Conservation (phyloP, 1,140 invertebrate species). For the Vanessa tameamea region DNA sequence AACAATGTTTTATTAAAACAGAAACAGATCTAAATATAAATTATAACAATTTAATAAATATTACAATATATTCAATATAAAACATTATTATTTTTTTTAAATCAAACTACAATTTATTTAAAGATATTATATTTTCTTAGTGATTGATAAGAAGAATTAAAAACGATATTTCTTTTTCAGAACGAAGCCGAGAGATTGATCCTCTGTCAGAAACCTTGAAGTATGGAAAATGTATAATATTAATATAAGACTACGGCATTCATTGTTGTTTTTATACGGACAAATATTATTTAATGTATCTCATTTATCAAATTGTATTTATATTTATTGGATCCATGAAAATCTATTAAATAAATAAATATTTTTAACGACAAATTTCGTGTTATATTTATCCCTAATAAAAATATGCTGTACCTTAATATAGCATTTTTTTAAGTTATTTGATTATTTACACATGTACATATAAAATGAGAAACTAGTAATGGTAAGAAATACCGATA, state of each 20-base stretch:
- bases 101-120: too few relatives aligned
- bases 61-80: too few relatives aligned
- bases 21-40: too few relatives aligned
- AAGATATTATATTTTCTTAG: neutral
- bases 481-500: too few relatives aligned
- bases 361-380: slow-evolving; percentile 15
- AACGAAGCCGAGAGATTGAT: slow-evolving; percentile 65
- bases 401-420: too few relatives aligned
- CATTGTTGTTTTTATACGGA: neutral
- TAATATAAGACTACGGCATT: slow-evolving; percentile 3
- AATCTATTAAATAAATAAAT: slow-evolving; percentile 27
- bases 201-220: slow-evolving; percentile 63
- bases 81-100: too few relatives aligned
- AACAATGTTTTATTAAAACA: too few relatives aligned
- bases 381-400: neutral
- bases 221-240: neutral
- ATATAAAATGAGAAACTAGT: too few relatives aligned
- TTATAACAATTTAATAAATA: too few relatives aligned
- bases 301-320: slow-evolving; percentile 11
- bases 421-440: too few relatives aligned
- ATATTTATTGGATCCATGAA: slow-evolving; percentile 13
- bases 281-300: slow-evolving; percentile 9
- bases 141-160: neutral
- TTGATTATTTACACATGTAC: too few relatives aligned
- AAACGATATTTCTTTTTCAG: slow-evolving; percentile 48